phyloP scores from a whole-genome alignment of 2,888 invertebrate genomes.

The Drosophila longiperda region DNA sequence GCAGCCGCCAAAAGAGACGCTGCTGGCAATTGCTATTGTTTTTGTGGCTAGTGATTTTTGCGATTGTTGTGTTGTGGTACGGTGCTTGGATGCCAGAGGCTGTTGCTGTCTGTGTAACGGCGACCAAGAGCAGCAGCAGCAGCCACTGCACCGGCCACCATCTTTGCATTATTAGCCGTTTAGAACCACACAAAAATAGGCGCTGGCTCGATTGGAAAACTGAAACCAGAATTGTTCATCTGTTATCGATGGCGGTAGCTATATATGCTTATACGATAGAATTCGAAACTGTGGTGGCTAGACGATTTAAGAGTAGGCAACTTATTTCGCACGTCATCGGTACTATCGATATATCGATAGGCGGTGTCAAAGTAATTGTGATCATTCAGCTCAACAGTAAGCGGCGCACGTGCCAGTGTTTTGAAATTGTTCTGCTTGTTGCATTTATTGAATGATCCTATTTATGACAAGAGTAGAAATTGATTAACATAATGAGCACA shows the following conservation, averaged over 20 bases:
- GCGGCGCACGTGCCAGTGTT: constrained; percentile 46
- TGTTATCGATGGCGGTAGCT: constrained; percentile 29
- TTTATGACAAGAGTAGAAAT: constrained; percentile 17
- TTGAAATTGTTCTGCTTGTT: constrained; percentile 26
- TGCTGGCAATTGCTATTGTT: constrained; percentile 35
- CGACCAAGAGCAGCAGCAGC: constrained; percentile 38
- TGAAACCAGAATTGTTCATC: constrained; percentile 27
- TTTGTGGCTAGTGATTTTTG: constrained; percentile 6
- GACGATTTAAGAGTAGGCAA: not conserved
- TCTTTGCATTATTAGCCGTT: constrained; percentile 40
- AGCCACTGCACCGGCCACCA: constrained; percentile 55
- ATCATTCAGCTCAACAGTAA: not conserved
- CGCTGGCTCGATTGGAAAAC: constrained; percentile 34
- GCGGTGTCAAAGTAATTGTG: not conserved
- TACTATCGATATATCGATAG: constrained; percentile 13
- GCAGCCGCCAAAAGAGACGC: constrained; percentile 32
- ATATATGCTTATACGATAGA: not conserved
- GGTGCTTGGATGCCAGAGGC: constrained; percentile 3
- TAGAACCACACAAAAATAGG: constrained; percentile 30
- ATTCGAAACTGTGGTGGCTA: not conserved
- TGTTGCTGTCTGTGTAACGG: constrained; percentile 5
- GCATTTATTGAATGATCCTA: not conserved
- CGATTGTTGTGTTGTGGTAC: constrained; percentile 31
- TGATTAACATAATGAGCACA: constrained; percentile 30
- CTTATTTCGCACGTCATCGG: not conserved